Evolutionary conservation across 2,888 invertebrate genomes (phyloP).

Genomic region (Zelleria hepariella): DNA sequence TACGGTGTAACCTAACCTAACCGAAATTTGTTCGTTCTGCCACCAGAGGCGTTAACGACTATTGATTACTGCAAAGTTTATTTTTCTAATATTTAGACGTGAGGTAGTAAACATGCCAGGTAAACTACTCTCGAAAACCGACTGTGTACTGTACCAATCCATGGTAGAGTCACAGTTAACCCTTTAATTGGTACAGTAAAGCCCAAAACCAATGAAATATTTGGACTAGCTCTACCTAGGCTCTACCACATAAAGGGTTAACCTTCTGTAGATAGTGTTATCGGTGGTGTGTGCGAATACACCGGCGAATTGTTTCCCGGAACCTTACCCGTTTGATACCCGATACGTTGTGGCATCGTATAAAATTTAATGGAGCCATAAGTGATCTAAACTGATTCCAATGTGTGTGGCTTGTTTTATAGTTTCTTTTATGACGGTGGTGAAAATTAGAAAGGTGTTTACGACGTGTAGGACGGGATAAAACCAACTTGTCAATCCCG

Average conservation of each 20-base stretch:
- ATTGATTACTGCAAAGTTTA: too few relatives aligned
- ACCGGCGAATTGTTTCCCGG: slow-evolving; percentile 40
- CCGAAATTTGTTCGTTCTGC: too few relatives aligned
- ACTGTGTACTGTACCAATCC: too few relatives aligned
- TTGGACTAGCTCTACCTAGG: background rate
- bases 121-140: too few relatives aligned
- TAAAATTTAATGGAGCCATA: slow-evolving; percentile 21
- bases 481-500: too few relatives aligned
- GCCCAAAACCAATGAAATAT: too few relatives aligned
- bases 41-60: too few relatives aligned
- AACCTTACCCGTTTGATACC: slow-evolving; percentile 40
- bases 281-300: slow-evolving; percentile 39
- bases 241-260: background rate
- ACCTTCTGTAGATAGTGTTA: background rate
- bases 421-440: background rate
- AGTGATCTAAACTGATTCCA: background rate
- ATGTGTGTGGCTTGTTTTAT: background rate
- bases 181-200: too few relatives aligned
- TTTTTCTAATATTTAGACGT: too few relatives aligned
- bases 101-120: too few relatives aligned
- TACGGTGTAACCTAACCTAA: too few relatives aligned
- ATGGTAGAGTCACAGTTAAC: too few relatives aligned
- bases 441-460: background rate
- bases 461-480: background rate
- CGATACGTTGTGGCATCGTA: slow-evolving; percentile 23